These are phyloP conservation scores for Pseudopleuronectes americanus DNA, from an alignment of 2,797 vertebrate species.

Conservation along the genomic window DNA sequence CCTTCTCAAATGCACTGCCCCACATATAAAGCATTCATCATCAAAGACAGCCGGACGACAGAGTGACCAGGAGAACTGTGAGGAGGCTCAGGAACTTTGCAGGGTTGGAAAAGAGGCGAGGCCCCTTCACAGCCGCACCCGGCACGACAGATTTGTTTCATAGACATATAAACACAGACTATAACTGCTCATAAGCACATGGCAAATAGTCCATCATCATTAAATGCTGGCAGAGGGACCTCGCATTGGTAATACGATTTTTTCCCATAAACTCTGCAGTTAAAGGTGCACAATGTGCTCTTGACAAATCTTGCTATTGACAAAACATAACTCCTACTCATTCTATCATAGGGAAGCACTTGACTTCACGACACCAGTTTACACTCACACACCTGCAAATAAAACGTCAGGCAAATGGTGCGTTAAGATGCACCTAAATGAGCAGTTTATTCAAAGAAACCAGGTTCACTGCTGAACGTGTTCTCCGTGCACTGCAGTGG, in stretches of 20 bases:
- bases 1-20: constrained; percentile 61
- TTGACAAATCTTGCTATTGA: constrained; percentile 51
- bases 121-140: constrained; percentile 9
- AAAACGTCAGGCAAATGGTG: not conserved
- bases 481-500: not conserved
- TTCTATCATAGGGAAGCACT: constrained; percentile 30
- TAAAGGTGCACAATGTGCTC: constrained; percentile 65
- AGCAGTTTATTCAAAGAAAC: not conserved
- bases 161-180: constrained; percentile 66
- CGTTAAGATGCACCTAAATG: not conserved
- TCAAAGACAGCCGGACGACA: constrained; percentile 50
- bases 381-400: constrained; percentile 1
- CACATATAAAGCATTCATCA: constrained; percentile 69
- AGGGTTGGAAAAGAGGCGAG: constrained; percentile 43
- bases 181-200: constrained; percentile 51
- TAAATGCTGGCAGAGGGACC: constrained; percentile 63
- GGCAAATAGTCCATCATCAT: constrained; percentile 67
- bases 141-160: constrained; percentile 51
- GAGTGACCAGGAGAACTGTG: constrained; percentile 24
- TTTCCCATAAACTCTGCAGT: constrained; percentile 63
- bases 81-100: constrained; percentile 59
- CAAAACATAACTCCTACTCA: constrained; percentile 39
- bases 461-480: not conserved
- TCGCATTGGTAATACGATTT: constrained; percentile 63
- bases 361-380: constrained; percentile 23